A percentile compares a stretch with the other conserved stretches of the same genome.
phyloP scores from a whole-genome alignment of 92 coral and sea anemone species.

The Paragorgia papillata region DNA sequence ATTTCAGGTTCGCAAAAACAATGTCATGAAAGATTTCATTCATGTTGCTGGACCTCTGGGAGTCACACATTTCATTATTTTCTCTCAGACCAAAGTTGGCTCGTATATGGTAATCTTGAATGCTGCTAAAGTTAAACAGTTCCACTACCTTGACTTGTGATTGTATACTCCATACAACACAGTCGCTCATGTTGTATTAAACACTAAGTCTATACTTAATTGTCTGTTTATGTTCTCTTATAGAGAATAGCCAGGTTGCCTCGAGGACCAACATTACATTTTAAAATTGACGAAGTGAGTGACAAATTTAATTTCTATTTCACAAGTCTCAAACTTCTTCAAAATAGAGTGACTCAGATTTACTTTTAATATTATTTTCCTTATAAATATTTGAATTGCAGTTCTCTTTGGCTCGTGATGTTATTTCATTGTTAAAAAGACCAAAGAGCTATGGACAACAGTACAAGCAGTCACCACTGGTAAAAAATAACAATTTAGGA shows the following conservation, averaged over 20 bases:
- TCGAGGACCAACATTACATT: slow-evolving; percentile 92
- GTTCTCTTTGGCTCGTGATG: slow-evolving; percentile 90
- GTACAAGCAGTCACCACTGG: slow-evolving; percentile 93
- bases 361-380: no score
- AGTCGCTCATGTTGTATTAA: no score
- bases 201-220: background rate
- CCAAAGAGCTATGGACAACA: slow-evolving; percentile 89
- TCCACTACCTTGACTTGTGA: no score
- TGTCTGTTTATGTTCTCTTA: background rate
- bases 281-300: slow-evolving; percentile 77
- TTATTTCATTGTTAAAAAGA: slow-evolving; percentile 82
- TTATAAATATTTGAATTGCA: slow-evolving; percentile 19
- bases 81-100: slow-evolving; percentile 90
- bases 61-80: slow-evolving; percentile 86
- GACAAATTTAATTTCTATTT: no score
- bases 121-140: no score
- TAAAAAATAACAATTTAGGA: slow-evolving; percentile 33
- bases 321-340: no score
- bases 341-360: no score
- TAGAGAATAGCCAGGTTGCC: slow-evolving; percentile 88
- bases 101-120: slow-evolving; percentile 71
- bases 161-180: no score
- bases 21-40: slow-evolving; percentile 95
- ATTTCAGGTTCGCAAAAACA: slow-evolving; percentile 81
- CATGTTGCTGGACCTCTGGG: slow-evolving; percentile 98